Evolutionary conservation across 2,797 vertebrate species (phyloP).

Genomic region (Thalassophryne amazonica): DNA sequence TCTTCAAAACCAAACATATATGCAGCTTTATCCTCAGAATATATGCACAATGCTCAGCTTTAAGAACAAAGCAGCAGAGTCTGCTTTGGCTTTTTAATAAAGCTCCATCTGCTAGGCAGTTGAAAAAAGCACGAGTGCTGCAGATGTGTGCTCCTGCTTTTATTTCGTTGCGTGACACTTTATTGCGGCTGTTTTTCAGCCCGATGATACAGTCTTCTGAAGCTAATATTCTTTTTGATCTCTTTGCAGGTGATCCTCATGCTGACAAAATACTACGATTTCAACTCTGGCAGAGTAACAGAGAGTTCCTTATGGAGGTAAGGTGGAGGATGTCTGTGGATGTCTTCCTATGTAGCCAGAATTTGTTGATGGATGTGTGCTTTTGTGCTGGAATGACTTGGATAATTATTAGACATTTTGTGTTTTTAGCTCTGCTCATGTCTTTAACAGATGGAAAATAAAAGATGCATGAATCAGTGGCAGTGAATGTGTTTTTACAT

Average conservation of each 20-base stretch:
- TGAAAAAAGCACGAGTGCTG: conserved; percentile 19
- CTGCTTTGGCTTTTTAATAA: conserved; percentile 43
- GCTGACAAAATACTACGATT: conserved; percentile 94
- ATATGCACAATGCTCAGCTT: conserved; percentile 12
- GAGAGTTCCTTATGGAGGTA: conserved; percentile 97
- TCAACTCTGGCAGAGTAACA: conserved; percentile 92
- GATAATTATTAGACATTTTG: neutral
- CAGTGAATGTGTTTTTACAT: no score
- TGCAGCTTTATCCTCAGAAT: conserved; percentile 15
- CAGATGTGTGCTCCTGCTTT: no score
- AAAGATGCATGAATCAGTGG: no score
- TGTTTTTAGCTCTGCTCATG: neutral
- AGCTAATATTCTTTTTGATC: conserved; percentile 43
- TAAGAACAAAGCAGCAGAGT: conserved; percentile 6
- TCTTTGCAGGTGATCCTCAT: conserved; percentile 91
- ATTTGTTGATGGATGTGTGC: neutral
- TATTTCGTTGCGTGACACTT: conserved; percentile 20
- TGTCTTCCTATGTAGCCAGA: neutral
- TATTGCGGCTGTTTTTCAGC: conserved; percentile 6
- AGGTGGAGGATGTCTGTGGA: conserved; percentile 19
- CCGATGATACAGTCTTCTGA: neutral
- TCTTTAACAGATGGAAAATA: neutral
- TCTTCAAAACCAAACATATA: conserved; percentile 21
- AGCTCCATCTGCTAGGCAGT: conserved; percentile 20
- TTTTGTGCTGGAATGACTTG: neutral